phyloP scores from a whole-genome alignment of 2,797 vertebrate genomes.

The Ctenochaetus hawaiiensis region DNA sequence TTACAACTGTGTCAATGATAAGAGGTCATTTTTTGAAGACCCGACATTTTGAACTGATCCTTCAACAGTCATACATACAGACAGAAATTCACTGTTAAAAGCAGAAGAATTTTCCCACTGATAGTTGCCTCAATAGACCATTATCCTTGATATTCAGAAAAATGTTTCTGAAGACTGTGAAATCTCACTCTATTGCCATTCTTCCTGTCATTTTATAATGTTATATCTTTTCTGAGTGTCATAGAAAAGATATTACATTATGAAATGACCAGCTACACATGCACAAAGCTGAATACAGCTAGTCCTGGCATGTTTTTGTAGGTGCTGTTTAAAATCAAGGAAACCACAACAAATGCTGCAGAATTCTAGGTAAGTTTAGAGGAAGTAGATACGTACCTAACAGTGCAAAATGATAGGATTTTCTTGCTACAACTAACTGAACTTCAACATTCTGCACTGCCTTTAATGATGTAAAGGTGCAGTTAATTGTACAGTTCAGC shows the following conservation, averaged over 20 bases:
- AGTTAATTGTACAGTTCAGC: slow-evolving; percentile 8
- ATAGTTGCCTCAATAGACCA: background rate
- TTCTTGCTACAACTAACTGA: background rate
- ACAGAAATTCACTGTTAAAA: background rate
- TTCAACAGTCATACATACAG: background rate
- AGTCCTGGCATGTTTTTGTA: slow-evolving; percentile 1
- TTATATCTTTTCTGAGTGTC: background rate
- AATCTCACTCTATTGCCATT: background rate
- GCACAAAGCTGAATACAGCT: background rate
- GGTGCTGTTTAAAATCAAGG: background rate
- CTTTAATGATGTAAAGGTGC: background rate
- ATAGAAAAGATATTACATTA: background rate
- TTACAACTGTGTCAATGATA: background rate
- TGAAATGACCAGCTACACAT: no score
- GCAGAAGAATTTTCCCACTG: background rate
- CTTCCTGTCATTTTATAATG: background rate
- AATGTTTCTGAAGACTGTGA: slow-evolving; percentile 11
- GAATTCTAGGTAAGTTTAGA: background rate
- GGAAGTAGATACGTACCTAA: background rate
- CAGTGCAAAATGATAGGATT: background rate
- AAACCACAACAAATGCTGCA: background rate
- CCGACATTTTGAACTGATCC: background rate
- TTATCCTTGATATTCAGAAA: slow-evolving; percentile 9
- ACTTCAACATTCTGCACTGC: background rate
- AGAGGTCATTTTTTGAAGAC: background rate